Evolutionary conservation across 2,888 invertebrate genomes (phyloP), one percentile per base, ranked within the genome.

Genomic region (Pycnomerus fuliginosus): DNA sequence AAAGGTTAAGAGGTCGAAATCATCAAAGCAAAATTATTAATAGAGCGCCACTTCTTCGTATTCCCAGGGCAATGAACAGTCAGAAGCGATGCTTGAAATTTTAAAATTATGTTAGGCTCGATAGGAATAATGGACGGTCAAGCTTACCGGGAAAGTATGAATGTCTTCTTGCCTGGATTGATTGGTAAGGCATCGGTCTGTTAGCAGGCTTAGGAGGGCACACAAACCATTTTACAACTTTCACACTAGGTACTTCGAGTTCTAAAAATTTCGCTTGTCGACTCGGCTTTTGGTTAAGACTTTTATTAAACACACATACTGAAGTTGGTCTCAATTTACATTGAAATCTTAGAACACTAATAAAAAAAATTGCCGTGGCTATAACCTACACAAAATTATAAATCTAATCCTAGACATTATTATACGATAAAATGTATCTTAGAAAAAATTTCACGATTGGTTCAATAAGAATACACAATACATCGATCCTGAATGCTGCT

Each of bases 81-180:
- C 12, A 13, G 12, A 30, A 30, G 30, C 23, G 38, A 17, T 23
- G 15, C 23, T 23, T 32, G n/a, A 12, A 16, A 16, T 4, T 14
- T 27, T 30, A 30, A 7, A 28, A 16, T 8, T 20, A 38, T 42
- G 42, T 53, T 46, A 58, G 60, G 61, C 55, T 36, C 55, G 56
- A 58, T 40, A 62, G 62, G 62, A 59, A 51, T 61, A 64, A 56
- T 64, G 69, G 68, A 68, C 61, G 69, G 69, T 66, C 51, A 64
- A 70, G 66, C 70, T 70, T 70, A 70, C 70, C 70, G 58, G 70
- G 70, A 62, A 57, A 53, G 54, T 56, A n/a, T 56, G 45, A 58
- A 53, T 66, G n/a, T n/a, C 65, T 66, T 64, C 65, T 64, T 63
- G 64, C 62, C 65, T 65, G 65, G 64, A 65, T 56, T 60, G 55